Conservation (phyloP, 2,888 invertebrate genomes). For the Sepioteuthis lessoniana region DNA sequence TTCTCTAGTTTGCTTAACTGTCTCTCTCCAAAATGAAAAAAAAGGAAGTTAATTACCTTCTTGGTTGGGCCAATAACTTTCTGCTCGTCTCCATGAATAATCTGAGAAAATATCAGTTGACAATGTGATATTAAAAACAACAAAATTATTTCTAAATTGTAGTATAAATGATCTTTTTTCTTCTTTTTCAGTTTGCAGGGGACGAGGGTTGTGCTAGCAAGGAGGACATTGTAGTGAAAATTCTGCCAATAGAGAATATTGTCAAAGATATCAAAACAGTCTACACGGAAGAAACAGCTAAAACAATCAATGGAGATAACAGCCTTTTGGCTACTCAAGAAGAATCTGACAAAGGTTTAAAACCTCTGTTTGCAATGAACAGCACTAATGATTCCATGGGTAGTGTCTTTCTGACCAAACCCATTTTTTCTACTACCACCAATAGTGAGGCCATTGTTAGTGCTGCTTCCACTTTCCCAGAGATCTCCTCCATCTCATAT, state of each 20-base stretch:
- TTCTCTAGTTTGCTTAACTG: too few relatives aligned
- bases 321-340: not conserved
- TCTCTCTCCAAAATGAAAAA: too few relatives aligned
- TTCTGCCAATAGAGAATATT: conserved; percentile 15
- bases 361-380: conserved; percentile 1
- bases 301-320: conserved; percentile 38
- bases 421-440: not conserved
- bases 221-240: conserved; percentile 21
- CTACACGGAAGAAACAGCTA: conserved; percentile 38
- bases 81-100: too few relatives aligned
- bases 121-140: too few relatives aligned
- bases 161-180: not conserved
- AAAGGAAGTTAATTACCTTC: too few relatives aligned
- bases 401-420: not conserved
- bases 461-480: not conserved
- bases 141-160: not conserved
- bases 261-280: conserved; percentile 39
- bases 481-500: not conserved
- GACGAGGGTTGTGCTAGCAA: not conserved
- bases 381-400: not conserved
- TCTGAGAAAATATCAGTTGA: too few relatives aligned
- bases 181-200: conserved; percentile 24
- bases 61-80: too few relatives aligned
- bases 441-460: not conserved
- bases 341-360: not conserved